Percentiles rank a stretch among this genome's conserved stretches.
Conservation (phyloP, 2,888 invertebrate species). For the Hedya salicella region DNA sequence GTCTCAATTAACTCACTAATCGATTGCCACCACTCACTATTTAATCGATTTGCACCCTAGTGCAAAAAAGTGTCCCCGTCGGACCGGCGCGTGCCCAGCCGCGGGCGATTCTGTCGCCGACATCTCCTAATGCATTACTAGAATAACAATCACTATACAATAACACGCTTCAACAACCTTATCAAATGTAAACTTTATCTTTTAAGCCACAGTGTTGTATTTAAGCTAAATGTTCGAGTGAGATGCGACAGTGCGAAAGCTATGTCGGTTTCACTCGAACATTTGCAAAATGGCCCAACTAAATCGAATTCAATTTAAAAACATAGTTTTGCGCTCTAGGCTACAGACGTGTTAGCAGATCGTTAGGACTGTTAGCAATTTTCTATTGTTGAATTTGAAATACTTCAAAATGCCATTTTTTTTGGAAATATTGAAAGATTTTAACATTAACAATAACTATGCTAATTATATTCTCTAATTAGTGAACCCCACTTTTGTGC, state of each 20-base stretch:
- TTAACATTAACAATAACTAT: conserved; percentile 19
- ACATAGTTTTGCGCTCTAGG: conserved; percentile 47
- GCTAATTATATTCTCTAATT: conserved; percentile 55
- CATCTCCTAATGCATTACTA: conserved; percentile 68
- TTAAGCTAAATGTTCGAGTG: not conserved
- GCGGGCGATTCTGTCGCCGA: conserved; percentile 57
- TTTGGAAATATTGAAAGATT: not conserved
- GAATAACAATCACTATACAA: conserved; percentile 6
- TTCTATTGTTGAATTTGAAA: conserved; percentile 47
- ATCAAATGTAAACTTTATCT: not conserved
- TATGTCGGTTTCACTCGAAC: conserved; percentile 9
- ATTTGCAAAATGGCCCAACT: conserved; percentile 60
- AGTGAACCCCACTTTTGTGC: conserved; percentile 46
- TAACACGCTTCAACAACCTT: not conserved
- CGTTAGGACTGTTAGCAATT: conserved; percentile 45
- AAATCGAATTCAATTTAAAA: conserved; percentile 70
- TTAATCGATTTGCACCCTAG: conserved; percentile 36
- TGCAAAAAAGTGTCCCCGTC: conserved; percentile 48
- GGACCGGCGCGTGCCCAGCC: conserved; percentile 58
- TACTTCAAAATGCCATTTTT: not conserved
- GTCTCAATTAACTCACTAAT: conserved; percentile 18
- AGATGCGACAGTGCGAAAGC: conserved; percentile 5
- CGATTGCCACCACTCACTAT: conserved; percentile 33
- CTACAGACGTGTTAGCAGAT: conserved; percentile 28
- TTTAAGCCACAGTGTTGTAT: not conserved